phyloP scores from a whole-genome alignment of 1,140 invertebrate species.

The Drusus annulatus region DNA sequence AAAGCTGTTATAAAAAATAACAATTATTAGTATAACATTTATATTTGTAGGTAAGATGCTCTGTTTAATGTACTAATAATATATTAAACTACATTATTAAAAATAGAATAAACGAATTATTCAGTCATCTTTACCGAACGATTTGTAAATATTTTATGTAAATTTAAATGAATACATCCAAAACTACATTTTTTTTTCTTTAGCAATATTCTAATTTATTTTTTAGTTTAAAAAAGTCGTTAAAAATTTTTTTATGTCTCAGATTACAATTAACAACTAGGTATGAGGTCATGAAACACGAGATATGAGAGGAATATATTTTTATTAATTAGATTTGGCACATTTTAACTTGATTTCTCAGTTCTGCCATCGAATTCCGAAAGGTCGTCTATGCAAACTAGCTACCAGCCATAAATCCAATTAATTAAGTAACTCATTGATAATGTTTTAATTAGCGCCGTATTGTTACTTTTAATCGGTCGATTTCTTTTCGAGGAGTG shows the following conservation, averaged over 20 bases:
- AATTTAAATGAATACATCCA: no score
- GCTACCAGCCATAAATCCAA: slow-evolving; percentile 17
- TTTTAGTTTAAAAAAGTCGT: background rate
- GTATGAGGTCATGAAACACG: slow-evolving; percentile 5
- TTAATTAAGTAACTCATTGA: background rate
- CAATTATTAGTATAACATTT: no score
- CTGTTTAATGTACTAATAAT: no score
- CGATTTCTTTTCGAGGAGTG: no score
- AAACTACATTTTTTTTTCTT: background rate
- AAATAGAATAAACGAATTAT: no score
- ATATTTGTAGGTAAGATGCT: no score
- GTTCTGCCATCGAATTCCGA: background rate
- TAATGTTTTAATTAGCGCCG: no score
- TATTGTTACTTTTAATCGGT: no score
- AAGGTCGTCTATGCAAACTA: slow-evolving; percentile 29
- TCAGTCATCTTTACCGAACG: no score
- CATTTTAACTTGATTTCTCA: slow-evolving; percentile 15
- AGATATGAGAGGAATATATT: slow-evolving; percentile 25
- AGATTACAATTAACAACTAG: background rate
- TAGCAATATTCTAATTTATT: background rate
- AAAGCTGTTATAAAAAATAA: no score
- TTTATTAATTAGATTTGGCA: slow-evolving; percentile 19
- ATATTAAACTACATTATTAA: no score
- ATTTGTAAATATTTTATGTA: no score
- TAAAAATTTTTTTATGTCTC: background rate